Evolutionary conservation across 1,140 invertebrate genomes (phyloP).

Genomic region (Idris sp.): DNA sequence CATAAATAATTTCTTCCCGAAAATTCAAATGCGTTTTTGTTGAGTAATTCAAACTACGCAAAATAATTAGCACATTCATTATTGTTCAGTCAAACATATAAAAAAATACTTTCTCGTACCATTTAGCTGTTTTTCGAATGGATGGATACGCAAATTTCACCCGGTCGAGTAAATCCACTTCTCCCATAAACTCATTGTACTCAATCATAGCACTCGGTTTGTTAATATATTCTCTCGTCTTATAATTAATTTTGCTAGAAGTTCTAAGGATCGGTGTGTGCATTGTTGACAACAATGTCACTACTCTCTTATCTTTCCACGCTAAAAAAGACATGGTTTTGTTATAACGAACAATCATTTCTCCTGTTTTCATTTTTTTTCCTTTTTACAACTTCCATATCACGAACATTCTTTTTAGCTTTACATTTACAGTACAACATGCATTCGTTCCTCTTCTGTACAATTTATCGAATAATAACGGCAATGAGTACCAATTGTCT

Average conservation of each 20-base stretch:
- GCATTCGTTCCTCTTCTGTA: not conserved
- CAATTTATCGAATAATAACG: not conserved
- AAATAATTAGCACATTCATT: too few species aligned
- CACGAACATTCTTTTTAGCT: conserved; percentile 1
- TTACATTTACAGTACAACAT: conserved; percentile 6
- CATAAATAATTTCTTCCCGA: too few species aligned
- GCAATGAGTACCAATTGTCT: not conserved
- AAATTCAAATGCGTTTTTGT: too few species aligned
- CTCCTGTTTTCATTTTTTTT: conserved; percentile 13
- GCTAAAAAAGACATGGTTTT: not conserved
- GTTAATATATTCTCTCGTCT: not conserved
- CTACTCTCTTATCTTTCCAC: conserved; percentile 15
- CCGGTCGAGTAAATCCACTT: not conserved
- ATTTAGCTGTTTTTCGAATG: too few species aligned
- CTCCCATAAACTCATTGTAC: conserved; percentile 21
- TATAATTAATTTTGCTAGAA: conserved; percentile 6
- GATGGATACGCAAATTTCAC: too few species aligned
- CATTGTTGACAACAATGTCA: conserved; percentile 7
- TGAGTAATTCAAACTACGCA: too few species aligned
- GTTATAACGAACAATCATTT: conserved; percentile 7
- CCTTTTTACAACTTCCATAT: not conserved
- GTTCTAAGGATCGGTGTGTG: not conserved
- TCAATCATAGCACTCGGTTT: conserved; percentile 15
- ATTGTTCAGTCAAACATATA: too few species aligned
- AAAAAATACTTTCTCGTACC: too few species aligned